Evolutionary conservation across 2,888 invertebrate genomes (phyloP).

Genomic region (Blastobasis lacticolella): DNA sequence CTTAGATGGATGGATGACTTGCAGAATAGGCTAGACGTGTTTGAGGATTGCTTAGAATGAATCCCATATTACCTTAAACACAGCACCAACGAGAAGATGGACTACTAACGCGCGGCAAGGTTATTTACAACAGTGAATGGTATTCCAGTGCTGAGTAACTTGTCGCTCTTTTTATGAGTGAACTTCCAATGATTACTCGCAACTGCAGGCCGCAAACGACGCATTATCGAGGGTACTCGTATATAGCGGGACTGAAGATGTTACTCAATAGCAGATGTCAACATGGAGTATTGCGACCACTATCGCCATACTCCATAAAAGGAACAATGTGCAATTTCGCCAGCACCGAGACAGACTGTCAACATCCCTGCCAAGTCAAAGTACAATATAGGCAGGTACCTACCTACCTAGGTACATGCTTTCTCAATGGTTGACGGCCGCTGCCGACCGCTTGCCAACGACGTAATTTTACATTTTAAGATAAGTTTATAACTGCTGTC

Average conservation of each 20-base stretch:
- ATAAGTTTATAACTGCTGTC: too few species aligned
- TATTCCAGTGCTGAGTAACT: too few species aligned
- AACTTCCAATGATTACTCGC: too few species aligned
- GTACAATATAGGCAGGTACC: neutral
- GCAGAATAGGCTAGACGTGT: neutral
- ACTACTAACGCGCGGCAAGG: too few species aligned
- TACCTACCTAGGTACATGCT: neutral
- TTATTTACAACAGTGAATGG: too few species aligned
- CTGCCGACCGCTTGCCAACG: too few species aligned
- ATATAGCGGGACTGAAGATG: slow-evolving; percentile 6
- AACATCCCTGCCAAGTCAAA: slow-evolving; percentile 22
- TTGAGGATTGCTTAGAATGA: neutral
- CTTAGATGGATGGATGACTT: slow-evolving; percentile 7
- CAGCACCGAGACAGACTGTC: slow-evolving; percentile 35
- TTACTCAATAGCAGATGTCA: slow-evolving; percentile 16
- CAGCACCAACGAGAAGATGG: neutral
- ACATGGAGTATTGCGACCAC: slow-evolving; percentile 12
- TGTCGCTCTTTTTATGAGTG: too few species aligned
- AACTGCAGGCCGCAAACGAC: neutral
- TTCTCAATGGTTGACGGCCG: neutral
- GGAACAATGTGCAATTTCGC: slow-evolving; percentile 35
- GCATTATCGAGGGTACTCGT: neutral
- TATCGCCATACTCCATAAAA: slow-evolving; percentile 22
- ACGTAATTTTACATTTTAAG: too few species aligned
- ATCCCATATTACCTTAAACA: neutral